phyloP scores from a whole-genome alignment of 2,888 invertebrate species.

The Hyppa rectilinea region DNA sequence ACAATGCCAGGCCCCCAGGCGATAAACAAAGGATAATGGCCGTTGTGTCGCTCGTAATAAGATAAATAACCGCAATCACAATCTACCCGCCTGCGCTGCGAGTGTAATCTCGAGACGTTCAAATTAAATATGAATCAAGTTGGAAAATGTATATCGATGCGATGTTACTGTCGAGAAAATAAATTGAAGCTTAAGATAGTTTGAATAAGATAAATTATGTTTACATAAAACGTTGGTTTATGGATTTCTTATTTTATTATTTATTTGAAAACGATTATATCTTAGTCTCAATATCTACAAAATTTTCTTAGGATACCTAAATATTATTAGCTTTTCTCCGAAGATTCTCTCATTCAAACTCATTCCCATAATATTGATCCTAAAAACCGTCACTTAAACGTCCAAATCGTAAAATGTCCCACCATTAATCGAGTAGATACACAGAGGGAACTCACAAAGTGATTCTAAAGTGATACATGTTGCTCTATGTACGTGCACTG shows the following conservation, averaged over 20 bases:
- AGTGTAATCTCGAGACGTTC: slow-evolving; percentile 74
- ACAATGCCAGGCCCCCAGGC: slow-evolving; percentile 77
- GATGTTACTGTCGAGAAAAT: slow-evolving; percentile 45
- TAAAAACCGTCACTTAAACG: background rate
- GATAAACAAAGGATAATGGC: slow-evolving; percentile 86
- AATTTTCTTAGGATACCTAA: background rate
- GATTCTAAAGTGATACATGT: slow-evolving; percentile 54
- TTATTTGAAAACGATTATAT: background rate
- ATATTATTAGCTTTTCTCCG: background rate
- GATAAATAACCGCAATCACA: slow-evolving; percentile 81
- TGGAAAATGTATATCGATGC: slow-evolving; percentile 69
- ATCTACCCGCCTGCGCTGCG: slow-evolving; percentile 64
- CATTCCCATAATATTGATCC: background rate
- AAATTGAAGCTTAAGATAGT: slow-evolving; percentile 64
- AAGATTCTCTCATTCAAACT: slow-evolving; percentile 7
- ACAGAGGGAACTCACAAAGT: slow-evolving; percentile 46
- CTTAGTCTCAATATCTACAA: background rate
- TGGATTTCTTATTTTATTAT: background rate
- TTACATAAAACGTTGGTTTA: slow-evolving; percentile 2
- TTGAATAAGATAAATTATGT: slow-evolving; percentile 51
- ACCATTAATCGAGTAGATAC: slow-evolving; percentile 36
- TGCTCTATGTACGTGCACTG: slow-evolving; percentile 47
- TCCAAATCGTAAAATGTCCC: slow-evolving; percentile 16
- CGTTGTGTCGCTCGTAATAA: slow-evolving; percentile 81
- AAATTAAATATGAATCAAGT: slow-evolving; percentile 78